Percentiles rank a stretch among this genome's conserved stretches.
Conservation (phyloP, 2,113 vertebrate species). For the Fregetta grallaria region DNA sequence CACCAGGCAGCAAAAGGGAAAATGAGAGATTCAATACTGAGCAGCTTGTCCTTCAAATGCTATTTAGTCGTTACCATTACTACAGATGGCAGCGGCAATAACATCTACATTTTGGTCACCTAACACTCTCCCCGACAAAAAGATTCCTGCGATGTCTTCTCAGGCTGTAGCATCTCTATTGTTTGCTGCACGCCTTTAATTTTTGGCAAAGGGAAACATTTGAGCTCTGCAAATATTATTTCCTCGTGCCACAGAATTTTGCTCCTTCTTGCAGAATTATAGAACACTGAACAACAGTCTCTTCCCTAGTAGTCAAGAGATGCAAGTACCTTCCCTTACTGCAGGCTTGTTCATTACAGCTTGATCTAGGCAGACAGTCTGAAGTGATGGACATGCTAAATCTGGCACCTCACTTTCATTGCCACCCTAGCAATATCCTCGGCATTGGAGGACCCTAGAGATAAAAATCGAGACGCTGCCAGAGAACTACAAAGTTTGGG, state of each 20-base stretch:
- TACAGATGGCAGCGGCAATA: neutral
- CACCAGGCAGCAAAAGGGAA: neutral
- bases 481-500: neutral
- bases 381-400: fast-evolving
- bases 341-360: neutral
- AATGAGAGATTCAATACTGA: neutral
- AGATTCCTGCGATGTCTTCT: neutral
- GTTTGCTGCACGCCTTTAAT: neutral
- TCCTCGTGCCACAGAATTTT: neutral
- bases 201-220: neutral
- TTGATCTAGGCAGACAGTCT: neutral
- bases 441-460: neutral
- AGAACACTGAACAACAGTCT: neutral
- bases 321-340: neutral
- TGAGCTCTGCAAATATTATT: neutral
- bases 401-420: neutral
- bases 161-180: neutral
- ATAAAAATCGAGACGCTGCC: neutral
- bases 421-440: neutral
- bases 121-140: neutral
- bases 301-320: neutral
- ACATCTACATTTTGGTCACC: neutral
- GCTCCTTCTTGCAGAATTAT: neutral
- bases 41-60: slow-evolving; percentile 22
- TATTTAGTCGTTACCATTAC: neutral